Evolutionary conservation across 2,797 vertebrate genomes (phyloP).

Genomic region (Epinephelus awoara): DNA sequence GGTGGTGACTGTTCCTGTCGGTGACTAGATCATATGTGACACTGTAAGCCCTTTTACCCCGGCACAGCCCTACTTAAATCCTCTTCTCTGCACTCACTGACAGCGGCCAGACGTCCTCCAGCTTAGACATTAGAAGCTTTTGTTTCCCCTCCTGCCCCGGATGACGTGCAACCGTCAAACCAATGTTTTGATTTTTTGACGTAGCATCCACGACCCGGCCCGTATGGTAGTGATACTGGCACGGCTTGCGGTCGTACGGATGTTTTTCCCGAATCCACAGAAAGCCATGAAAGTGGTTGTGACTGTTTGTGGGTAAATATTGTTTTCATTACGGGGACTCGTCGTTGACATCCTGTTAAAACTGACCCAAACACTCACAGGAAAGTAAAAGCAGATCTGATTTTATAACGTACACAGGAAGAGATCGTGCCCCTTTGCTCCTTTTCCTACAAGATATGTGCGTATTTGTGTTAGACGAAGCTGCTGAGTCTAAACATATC

Average conservation of each 20-base stretch:
- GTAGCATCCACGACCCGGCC: neutral
- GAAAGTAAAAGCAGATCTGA: constrained; percentile 27
- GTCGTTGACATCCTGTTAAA: constrained; percentile 40
- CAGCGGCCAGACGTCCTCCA: constrained; percentile 64
- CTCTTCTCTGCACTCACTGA: constrained; percentile 72
- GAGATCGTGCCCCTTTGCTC: constrained; percentile 10
- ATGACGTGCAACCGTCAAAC: constrained; percentile 43
- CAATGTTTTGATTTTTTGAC: constrained; percentile 35
- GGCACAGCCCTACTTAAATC: constrained; percentile 71
- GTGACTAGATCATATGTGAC: constrained; percentile 83
- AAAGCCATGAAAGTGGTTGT: constrained; percentile 29
- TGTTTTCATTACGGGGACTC: constrained; percentile 36
- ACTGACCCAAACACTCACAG: constrained; percentile 23
- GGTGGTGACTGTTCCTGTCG: constrained; percentile 84
- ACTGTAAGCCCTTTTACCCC: constrained; percentile 78
- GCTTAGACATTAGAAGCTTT: constrained; percentile 44
- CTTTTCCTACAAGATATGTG: constrained; percentile 16
- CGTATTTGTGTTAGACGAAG: constrained; percentile 47
- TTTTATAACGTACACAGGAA: constrained; percentile 19
- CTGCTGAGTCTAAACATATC: constrained; percentile 71
- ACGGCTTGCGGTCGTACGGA: neutral
- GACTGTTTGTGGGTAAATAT: constrained; percentile 53
- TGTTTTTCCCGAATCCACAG: constrained; percentile 12
- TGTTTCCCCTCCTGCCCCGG: constrained; percentile 4
- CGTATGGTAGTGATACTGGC: constrained; percentile 38